A percentile compares a stretch with the other conserved stretches of the same genome.
Evolutionary conservation across 2,888 invertebrate species (phyloP).

Genomic region (Micropterix aruncella): DNA sequence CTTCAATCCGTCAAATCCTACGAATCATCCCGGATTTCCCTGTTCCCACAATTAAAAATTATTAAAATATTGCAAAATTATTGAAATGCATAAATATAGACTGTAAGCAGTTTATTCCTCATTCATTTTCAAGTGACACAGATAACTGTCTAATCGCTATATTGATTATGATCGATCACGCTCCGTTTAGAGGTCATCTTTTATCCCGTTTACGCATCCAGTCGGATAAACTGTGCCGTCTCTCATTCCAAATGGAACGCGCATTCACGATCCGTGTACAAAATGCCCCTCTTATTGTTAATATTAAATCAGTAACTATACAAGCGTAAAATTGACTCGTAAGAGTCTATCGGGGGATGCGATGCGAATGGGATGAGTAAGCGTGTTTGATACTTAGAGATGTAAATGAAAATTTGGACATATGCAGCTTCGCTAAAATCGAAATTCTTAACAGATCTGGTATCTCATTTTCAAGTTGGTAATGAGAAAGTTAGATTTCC

Average conservation of each 20-base stretch:
- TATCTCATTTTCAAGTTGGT: too few species aligned
- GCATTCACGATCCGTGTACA: neutral
- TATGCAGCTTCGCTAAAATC: too few species aligned
- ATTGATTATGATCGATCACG: neutral
- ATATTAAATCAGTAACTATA: neutral
- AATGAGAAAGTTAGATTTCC: too few species aligned
- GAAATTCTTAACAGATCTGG: too few species aligned
- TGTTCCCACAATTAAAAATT: too few species aligned
- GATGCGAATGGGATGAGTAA: constrained; percentile 6
- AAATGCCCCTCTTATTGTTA: neutral
- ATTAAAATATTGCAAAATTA: too few species aligned
- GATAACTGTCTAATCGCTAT: neutral
- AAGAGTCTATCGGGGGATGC: constrained; percentile 1
- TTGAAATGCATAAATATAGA: too few species aligned
- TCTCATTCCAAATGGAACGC: neutral
- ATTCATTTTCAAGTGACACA: too few species aligned
- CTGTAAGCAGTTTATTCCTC: too few species aligned
- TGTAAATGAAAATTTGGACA: too few species aligned
- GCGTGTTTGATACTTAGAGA: constrained; percentile 4
- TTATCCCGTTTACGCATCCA: neutral
- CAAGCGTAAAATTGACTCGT: neutral
- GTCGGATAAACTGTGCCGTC: neutral
- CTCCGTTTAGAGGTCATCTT: neutral
- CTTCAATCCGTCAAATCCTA: too few species aligned
- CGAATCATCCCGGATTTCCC: too few species aligned